phyloP scores from a whole-genome alignment of 2,797 vertebrate genomes.

The Mus spretus region DNA sequence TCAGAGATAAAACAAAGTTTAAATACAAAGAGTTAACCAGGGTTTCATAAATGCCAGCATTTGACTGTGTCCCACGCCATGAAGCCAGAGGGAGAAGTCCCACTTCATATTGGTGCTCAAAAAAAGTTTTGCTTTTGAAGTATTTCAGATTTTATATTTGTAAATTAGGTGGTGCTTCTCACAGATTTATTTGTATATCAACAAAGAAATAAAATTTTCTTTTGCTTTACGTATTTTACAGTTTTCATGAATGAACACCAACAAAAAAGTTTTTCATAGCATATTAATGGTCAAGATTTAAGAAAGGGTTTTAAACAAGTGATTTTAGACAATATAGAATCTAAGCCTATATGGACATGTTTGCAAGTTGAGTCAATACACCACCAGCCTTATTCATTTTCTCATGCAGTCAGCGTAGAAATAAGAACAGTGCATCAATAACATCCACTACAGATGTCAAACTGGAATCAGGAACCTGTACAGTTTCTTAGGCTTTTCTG shows the following conservation, averaged over 20 bases:
- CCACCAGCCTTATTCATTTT: neutral
- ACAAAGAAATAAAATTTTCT: neutral
- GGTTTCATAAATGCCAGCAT: neutral
- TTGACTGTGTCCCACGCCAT: neutral
- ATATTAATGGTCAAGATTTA: neutral
- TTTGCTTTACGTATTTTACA: neutral
- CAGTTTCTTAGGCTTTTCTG: neutral
- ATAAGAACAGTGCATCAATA: neutral
- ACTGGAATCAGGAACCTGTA: neutral
- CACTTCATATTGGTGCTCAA: neutral
- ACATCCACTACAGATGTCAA: neutral
- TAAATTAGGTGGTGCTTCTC: neutral
- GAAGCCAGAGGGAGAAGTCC: neutral
- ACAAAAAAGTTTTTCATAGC: neutral
- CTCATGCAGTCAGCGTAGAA: neutral
- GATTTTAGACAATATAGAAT: neutral
- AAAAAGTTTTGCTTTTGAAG: neutral
- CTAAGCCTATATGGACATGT: neutral
- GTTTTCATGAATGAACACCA: neutral
- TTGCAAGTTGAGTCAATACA: neutral
- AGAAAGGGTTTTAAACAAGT: conserved; percentile 27
- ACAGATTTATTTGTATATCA: neutral
- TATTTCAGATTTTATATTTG: neutral
- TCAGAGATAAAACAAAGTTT: neutral
- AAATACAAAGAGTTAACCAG: neutral